A percentile compares a stretch with the other conserved stretches of the same genome.
These are phyloP conservation scores for Parasteatoda lunata DNA, from an alignment of 2,888 invertebrate species.

Conservation along the genomic window DNA sequence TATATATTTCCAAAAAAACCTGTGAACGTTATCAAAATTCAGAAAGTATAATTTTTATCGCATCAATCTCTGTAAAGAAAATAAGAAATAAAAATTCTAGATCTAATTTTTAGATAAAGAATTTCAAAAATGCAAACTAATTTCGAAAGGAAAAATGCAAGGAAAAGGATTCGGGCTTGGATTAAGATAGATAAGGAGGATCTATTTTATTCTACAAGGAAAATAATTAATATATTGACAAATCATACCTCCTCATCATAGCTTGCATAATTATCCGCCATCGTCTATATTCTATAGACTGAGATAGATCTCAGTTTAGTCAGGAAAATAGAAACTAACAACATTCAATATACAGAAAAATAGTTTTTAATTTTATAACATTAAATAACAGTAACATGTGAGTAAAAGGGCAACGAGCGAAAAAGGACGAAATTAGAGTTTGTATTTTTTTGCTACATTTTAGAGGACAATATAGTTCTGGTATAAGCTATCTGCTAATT, in stretches of 20 bases:
- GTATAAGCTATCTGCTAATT: not conserved
- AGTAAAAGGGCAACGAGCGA: not conserved
- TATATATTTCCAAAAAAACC: too few relatives aligned
- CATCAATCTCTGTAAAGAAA: too few relatives aligned
- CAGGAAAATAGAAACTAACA: conserved; percentile 17
- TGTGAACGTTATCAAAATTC: too few relatives aligned
- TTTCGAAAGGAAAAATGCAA: not conserved
- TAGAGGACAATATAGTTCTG: not conserved
- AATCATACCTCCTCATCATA: conserved; percentile 62
- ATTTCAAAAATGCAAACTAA: not conserved
- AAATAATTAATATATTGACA: not conserved
- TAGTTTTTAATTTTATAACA: conserved; percentile 22
- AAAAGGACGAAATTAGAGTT: not conserved
- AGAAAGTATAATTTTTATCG: too few relatives aligned
- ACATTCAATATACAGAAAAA: conserved; percentile 24
- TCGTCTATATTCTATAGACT: conserved; percentile 9
- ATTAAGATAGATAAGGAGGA: not conserved
- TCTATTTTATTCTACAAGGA: not conserved
- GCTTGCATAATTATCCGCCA: conserved; percentile 66
- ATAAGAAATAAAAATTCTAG: too few relatives aligned
- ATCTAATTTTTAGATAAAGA: not conserved
- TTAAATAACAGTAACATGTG: conserved; percentile 33
- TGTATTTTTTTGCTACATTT: not conserved
- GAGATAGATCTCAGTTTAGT: not conserved
- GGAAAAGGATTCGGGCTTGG: not conserved